Percentiles rank a stretch among this genome's conserved stretches.
Evolutionary conservation across 2,797 vertebrate genomes (phyloP).

Genomic region (Sebastes steindachneri): DNA sequence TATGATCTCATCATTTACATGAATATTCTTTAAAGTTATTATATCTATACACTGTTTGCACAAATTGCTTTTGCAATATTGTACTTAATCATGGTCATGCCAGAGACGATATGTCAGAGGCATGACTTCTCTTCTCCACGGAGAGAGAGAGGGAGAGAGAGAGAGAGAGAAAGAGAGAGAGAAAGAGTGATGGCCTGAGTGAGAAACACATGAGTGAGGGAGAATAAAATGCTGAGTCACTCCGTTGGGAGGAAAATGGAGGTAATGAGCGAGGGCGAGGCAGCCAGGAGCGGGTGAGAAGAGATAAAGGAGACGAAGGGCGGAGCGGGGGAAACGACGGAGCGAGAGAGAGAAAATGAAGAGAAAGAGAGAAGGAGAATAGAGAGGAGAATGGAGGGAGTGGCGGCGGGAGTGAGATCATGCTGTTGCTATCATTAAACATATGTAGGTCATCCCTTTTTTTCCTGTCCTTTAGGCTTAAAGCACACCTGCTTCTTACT

Average conservation of each 20-base stretch:
- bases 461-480: conserved; percentile 5
- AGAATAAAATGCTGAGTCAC: conserved; percentile 61
- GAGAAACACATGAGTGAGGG: conserved; percentile 43
- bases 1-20: neutral
- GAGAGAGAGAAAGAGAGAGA: neutral
- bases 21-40: neutral
- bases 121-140: conserved; percentile 5
- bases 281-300: conserved; percentile 21
- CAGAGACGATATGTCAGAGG: conserved; percentile 1
- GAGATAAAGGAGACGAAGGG: conserved; percentile 21
- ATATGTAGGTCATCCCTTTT: conserved; percentile 55
- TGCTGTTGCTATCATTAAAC: conserved; percentile 40
- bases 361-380: neutral
- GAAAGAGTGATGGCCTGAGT: neutral
- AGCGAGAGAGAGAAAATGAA: neutral
- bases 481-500: conserved; percentile 51
- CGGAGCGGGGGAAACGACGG: neutral
- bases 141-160: neutral
- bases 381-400: conserved; percentile 18
- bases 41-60: neutral
- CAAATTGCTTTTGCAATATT: neutral
- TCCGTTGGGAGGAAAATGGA: conserved; percentile 29
- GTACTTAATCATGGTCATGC: neutral
- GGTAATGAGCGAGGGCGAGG: conserved; percentile 42
- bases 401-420: conserved; percentile 42